Evolutionary conservation across 2,113 vertebrate genomes (phyloP).

Genomic region (Chauna torquata): DNA sequence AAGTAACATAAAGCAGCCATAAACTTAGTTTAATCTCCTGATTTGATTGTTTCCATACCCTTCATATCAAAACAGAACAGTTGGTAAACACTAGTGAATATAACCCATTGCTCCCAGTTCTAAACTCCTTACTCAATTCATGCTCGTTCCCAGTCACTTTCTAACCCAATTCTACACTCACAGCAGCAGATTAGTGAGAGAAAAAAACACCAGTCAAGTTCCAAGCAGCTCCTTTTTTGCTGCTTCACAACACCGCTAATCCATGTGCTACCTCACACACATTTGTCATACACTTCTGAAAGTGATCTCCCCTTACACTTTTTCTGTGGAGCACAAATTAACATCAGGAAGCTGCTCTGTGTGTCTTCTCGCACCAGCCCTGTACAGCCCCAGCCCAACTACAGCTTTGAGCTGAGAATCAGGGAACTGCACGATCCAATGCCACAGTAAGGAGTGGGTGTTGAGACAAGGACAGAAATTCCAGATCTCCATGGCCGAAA

Average conservation of each 20-base stretch:
- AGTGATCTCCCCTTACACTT: neutral
- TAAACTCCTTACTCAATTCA: neutral
- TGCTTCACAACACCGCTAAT: neutral
- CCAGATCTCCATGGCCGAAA: neutral
- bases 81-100: neutral
- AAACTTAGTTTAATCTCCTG: neutral
- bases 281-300: neutral
- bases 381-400: neutral
- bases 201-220: neutral
- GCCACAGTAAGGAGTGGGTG: neutral
- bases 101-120: neutral
- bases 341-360: neutral
- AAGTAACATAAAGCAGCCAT: neutral
- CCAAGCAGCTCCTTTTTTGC: neutral
- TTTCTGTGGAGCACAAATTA: neutral
- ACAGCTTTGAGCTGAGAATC: neutral
- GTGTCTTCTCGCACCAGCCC: neutral
- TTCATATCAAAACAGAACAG: neutral
- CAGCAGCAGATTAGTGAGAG: neutral
- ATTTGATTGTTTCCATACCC: neutral
- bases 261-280: neutral
- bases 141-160: neutral
- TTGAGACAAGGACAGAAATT: neutral
- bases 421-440: neutral
- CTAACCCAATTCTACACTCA: neutral